Conservation (phyloP, 2,888 invertebrate species). For the Andrena trimmerana region DNA sequence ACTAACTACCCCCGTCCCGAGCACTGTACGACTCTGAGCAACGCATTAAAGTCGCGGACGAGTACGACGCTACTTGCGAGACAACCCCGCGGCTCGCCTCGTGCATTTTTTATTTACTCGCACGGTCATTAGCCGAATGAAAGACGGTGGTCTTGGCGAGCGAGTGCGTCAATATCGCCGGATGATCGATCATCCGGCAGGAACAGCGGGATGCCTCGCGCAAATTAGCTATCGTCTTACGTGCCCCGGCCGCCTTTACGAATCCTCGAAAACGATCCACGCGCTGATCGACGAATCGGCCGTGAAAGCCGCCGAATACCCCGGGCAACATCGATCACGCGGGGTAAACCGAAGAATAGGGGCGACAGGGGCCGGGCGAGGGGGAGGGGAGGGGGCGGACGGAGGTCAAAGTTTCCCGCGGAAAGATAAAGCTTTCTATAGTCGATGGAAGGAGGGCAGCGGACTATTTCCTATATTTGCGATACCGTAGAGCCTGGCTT, state of each 20-base stretch:
- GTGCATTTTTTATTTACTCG: constrained; percentile 70
- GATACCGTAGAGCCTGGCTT: constrained; percentile 68
- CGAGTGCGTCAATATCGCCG: constrained; percentile 77
- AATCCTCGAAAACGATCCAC: constrained; percentile 43
- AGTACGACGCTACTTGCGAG: constrained; percentile 9
- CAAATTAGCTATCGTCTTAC: constrained; percentile 78
- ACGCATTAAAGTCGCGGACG: constrained; percentile 23
- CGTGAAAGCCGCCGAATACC: neutral
- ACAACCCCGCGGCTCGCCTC: neutral
- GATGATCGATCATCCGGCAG: constrained; percentile 82
- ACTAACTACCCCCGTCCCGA: no score
- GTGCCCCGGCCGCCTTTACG: constrained; percentile 50
- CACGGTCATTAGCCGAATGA: constrained; percentile 81
- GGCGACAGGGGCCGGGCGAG: neutral
- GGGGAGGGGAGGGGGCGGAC: neutral
- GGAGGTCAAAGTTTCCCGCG: constrained; percentile 34
- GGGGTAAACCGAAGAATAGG: neutral
- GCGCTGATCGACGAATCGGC: neutral
- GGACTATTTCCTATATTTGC: constrained; percentile 78
- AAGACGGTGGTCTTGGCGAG: constrained; percentile 74
- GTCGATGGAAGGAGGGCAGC: constrained; percentile 28
- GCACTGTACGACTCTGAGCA: neutral
- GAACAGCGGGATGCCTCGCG: constrained; percentile 66
- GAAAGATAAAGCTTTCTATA: constrained; percentile 66
- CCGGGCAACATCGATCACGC: constrained; percentile 37